phyloP scores from a whole-genome alignment of 2,888 invertebrate species.

The Spilarctia lutea region DNA sequence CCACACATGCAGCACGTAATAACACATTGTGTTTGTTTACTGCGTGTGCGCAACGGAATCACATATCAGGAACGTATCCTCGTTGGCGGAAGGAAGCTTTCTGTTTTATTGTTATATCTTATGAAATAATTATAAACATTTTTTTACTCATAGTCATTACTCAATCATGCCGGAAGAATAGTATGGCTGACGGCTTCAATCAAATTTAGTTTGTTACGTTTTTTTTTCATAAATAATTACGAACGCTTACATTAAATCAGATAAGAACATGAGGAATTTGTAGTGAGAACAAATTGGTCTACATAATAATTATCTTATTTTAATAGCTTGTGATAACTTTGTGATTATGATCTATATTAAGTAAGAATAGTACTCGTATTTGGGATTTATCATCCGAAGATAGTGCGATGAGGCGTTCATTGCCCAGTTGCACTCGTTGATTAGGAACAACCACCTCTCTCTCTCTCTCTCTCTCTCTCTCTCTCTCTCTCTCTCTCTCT shows the following conservation, averaged over 20 bases:
- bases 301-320: slow-evolving; percentile 21
- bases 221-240: slow-evolving; percentile 20
- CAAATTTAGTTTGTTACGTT: slow-evolving; percentile 13
- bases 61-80: not conserved
- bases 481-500: too few species aligned
- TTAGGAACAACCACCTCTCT: too few species aligned
- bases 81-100: slow-evolving; percentile 37
- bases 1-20: slow-evolving; percentile 17
- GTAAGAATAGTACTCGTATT: not conserved
- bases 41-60: slow-evolving; percentile 20
- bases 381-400: not conserved
- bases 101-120: slow-evolving; percentile 34
- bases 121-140: slow-evolving; percentile 21
- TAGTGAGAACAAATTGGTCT: slow-evolving; percentile 22
- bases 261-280: slow-evolving; percentile 16
- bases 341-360: not conserved
- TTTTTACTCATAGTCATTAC: slow-evolving; percentile 20
- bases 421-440: too few species aligned
- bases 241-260: slow-evolving; percentile 18
- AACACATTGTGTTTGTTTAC: slow-evolving; percentile 24
- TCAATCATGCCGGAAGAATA: slow-evolving; percentile 39
- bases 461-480: too few species aligned
- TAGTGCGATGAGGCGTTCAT: too few species aligned
- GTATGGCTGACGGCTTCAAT: slow-evolving; percentile 17
- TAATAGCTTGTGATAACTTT: not conserved